Evolutionary conservation across 2,797 vertebrate species (phyloP).

Genomic region (Euphonia xanthogaster): DNA sequence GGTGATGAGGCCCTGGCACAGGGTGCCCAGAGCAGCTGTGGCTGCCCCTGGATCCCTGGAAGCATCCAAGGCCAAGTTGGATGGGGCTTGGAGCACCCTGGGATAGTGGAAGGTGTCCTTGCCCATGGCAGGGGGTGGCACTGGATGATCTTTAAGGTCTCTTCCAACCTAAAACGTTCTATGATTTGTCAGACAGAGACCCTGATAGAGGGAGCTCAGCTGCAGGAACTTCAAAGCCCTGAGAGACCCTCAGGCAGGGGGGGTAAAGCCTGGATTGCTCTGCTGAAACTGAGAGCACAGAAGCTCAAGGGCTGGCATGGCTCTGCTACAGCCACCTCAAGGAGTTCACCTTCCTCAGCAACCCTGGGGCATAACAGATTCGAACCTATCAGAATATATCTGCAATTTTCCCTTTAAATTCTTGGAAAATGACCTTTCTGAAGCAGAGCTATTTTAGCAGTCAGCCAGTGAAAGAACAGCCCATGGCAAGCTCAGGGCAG

Average conservation of each 20-base stretch:
- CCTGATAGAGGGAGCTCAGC: not conserved
- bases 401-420: not conserved
- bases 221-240: not conserved
- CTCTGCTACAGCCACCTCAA: not conserved
- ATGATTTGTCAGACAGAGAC: not conserved
- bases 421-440: not conserved
- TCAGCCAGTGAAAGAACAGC: not conserved
- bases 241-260: not conserved
- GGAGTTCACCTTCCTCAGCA: not conserved
- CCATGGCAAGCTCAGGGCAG: not conserved
- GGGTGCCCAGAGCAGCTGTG: rapidly evolving
- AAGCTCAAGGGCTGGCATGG: not conserved
- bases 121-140: not conserved
- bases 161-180: not conserved
- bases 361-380: not conserved
- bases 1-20: not conserved
- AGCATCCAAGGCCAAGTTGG: not conserved
- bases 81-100: rapidly evolving
- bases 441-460: not conserved
- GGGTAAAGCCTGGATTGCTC: not conserved
- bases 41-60: not conserved
- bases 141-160: not conserved
- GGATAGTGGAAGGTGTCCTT: not conserved
- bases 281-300: not conserved
- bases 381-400: not conserved